Base-by-base conservation (phyloP, 2,888 invertebrate genomes). In the Epirrhoe alternata region DNA sequence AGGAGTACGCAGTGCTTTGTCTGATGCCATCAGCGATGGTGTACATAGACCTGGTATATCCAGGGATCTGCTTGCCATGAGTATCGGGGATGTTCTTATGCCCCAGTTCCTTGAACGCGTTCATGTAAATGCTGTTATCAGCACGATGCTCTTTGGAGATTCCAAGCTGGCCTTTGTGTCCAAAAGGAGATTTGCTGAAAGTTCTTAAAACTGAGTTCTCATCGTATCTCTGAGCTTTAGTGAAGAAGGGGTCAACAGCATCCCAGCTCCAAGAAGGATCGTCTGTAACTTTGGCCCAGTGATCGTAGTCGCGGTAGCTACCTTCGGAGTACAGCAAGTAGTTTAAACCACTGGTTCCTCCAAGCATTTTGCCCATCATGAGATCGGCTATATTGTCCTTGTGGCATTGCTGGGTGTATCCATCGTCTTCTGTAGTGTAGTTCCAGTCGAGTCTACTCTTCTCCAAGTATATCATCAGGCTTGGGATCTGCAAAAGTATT, bases 91-190 rank as follows among this genome's bases (percentile, higher is more conserved):
- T 69, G n/a, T 79, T 80, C 16, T 83, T 75, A 63, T 87, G 80
- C 0, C 92, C 92, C 63, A 86, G 71, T 73, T 93, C 88, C 61
- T 74, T 69, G 6, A 88, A 87, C 0, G 86, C 90, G 62, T 81
- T 77, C 65, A 83, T 73, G 60, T 79, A 82, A 0, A 66, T 68
- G 5, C 73, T 31, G 31, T 61, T 73, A 30, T 10, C 67, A 42
- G 31, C 63, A 14, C 49, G 61, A 12, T 65, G 47, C 33, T 75
- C 74, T 64, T 92, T 87, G 24, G 53, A 73, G 51, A 74, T 53
- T 47, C 73, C 73, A 1, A 83, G 17, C 6, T 71, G 71, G 0
- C 82, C 84, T 6, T 72, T 45, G 0, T 69, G 75, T 0, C 81
- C 79, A 31, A 80, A 79, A 54, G 70, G 78, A 17, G 61, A 72